Percentiles rank a stretch among this genome's conserved stretches.
phyloP scores from a whole-genome alignment of 2,113 vertebrate species.

The Ptilorrhoa leucosticta region DNA sequence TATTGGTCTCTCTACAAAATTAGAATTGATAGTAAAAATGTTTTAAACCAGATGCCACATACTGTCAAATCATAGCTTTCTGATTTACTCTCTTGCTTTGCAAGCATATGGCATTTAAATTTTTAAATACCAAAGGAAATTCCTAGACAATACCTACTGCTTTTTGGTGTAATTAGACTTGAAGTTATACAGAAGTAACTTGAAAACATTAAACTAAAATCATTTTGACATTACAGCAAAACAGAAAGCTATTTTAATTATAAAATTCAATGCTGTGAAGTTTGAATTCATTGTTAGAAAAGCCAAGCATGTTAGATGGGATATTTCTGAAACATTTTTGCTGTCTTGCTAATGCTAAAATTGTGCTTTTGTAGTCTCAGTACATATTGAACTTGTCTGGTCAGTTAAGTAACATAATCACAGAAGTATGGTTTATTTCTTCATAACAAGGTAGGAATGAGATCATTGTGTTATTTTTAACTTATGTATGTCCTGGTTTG shows the following conservation, averaged over 20 bases:
- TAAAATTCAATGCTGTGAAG: neutral
- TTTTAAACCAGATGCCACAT: neutral
- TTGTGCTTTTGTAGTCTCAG: neutral
- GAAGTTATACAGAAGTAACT: neutral
- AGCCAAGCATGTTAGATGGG: neutral
- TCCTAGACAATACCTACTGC: neutral
- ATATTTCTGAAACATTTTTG: neutral
- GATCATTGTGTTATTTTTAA: neutral
- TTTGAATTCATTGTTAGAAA: neutral
- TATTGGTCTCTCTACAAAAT: neutral
- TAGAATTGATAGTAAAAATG: neutral
- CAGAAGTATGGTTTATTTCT: neutral
- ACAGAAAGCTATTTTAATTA: neutral
- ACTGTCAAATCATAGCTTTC: neutral
- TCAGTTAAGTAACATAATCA: neutral
- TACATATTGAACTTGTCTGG: neutral
- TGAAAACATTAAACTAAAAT: neutral
- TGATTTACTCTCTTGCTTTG: neutral
- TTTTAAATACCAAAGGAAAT: neutral
- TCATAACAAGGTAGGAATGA: neutral
- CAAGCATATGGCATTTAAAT: neutral
- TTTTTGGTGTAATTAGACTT: neutral
- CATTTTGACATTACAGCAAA: neutral
- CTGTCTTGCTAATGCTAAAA: neutral
- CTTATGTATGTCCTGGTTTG: neutral